These are phyloP conservation scores for Portevinia maculata DNA, from an alignment of 2,888 invertebrate genomes.

Conservation along the genomic window DNA sequence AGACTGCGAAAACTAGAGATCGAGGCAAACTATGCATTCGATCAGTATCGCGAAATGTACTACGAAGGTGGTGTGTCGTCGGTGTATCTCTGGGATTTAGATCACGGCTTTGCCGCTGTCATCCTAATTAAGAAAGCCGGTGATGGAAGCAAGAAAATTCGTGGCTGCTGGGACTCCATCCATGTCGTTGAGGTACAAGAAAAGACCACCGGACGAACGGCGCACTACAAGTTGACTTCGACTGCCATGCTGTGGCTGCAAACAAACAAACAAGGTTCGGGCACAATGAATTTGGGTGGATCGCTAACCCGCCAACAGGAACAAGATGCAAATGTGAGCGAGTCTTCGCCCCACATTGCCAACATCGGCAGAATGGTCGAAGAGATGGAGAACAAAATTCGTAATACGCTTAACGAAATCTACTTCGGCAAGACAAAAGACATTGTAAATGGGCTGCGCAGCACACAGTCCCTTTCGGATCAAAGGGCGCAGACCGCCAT, in stretches of 20 bases:
- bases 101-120: constrained; percentile 98
- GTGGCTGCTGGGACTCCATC: constrained; percentile 99
- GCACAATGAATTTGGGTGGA: constrained; percentile 99
- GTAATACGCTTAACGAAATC: constrained; percentile 98
- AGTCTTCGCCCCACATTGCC: constrained; percentile 97
- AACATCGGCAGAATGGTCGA: constrained; percentile 99
- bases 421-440: constrained; percentile 99
- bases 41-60: constrained; percentile 99
- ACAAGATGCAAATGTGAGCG: constrained; percentile 94
- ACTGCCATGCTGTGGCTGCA: constrained; percentile 99
- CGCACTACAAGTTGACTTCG: constrained; percentile 99
- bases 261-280: constrained; percentile 97
- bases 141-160: constrained; percentile 98
- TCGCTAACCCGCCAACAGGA: constrained; percentile 98
- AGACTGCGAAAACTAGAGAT: constrained; percentile 96
- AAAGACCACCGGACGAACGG: constrained; percentile 95
- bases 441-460: constrained; percentile 96
- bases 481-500: constrained; percentile 92
- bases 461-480: constrained; percentile 92
- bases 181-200: constrained; percentile 99
- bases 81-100: constrained; percentile 99
- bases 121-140: constrained; percentile 99
- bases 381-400: constrained; percentile 99
- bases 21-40: constrained; percentile 99
- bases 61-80: constrained; percentile 99